Conservation (phyloP, 2,888 invertebrate species). For the Petrolisthes cinctipes region DNA sequence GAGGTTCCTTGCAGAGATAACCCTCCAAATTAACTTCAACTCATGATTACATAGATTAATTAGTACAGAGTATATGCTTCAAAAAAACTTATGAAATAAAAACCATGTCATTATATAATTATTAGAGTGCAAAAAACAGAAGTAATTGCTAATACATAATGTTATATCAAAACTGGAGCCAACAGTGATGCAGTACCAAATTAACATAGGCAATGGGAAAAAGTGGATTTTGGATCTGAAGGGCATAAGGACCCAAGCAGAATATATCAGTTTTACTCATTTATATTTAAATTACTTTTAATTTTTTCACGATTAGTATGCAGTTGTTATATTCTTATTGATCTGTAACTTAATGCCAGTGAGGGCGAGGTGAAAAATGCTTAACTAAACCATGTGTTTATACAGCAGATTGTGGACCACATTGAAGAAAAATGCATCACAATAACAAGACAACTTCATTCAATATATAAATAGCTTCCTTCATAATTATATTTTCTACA, state of each 20-base stretch:
- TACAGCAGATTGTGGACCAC: no score
- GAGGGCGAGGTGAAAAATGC: no score
- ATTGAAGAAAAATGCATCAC: no score
- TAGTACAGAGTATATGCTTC: constrained; percentile 8
- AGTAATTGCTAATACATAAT: neutral
- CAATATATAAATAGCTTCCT: no score
- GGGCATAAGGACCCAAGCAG: neutral
- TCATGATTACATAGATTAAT: neutral
- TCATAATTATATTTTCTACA: no score
- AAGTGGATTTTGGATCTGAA: neutral
- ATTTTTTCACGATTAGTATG: no score
- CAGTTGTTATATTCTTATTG: no score
- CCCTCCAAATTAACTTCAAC: neutral
- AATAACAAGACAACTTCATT: no score
- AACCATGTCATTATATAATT: neutral
- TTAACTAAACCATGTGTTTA: no score
- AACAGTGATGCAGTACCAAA: no score
- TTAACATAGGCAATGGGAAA: neutral
- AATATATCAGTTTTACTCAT: neutral
- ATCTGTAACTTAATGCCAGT: no score
- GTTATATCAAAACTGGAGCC: neutral
- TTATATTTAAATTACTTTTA: no score
- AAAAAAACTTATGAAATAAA: neutral
- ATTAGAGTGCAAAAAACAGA: neutral
- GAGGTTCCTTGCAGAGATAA: neutral